Base-by-base conservation (phyloP, 35 echinoderm and acorn worm genomes). In the Anneissia japonica region DNA sequence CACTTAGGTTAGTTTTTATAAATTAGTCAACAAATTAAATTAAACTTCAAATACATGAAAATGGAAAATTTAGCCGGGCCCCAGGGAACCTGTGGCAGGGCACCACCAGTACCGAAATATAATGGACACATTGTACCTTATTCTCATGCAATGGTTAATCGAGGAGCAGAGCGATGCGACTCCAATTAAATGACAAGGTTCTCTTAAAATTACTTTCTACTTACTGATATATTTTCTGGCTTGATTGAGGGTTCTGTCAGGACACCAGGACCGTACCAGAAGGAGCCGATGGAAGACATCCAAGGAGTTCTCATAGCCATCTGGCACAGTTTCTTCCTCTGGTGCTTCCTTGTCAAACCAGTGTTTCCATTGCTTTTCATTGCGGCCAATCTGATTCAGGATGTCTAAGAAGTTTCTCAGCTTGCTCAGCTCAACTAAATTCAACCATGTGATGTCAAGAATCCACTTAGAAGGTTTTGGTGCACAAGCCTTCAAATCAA, bases 271-370 rank as follows among this genome's bases (percentile, higher is more conserved):
- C 74, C 95, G 51, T 39, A 97, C 87, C 35, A 97, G 83, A 32
- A 97, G 91, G 16, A 97, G 75, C 34, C 86, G 91, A 56, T 89
- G 79, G 82, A 97, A 97, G 82, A 97, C 91, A 80, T 97, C 95
- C 37, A 97, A 43, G 0, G 95, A 97, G 30, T 97, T 89, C n/a
- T 97, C 88, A 75, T 97, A 97, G 7, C 95, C 95, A 55, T 97
- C 95, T 19, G 95, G 95, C 9, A 97, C 93, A 21, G 81, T 72
- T 38, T 97, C 84, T 41, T 97, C 95, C 74, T 97, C 95, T 0
- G 95, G 95, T 0, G 95, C 91, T 45, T 97, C 95, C 75, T 93
- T 97, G 85, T 97, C 95, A 87, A 97, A 97, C 95, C 95, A 97
- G 72, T 97, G 95, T 84, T 91, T 97, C 95, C 95, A 97, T 34